Base-by-base conservation (phyloP, 2,113 vertebrate genomes). In the Neolamprologus variostigma region DNA sequence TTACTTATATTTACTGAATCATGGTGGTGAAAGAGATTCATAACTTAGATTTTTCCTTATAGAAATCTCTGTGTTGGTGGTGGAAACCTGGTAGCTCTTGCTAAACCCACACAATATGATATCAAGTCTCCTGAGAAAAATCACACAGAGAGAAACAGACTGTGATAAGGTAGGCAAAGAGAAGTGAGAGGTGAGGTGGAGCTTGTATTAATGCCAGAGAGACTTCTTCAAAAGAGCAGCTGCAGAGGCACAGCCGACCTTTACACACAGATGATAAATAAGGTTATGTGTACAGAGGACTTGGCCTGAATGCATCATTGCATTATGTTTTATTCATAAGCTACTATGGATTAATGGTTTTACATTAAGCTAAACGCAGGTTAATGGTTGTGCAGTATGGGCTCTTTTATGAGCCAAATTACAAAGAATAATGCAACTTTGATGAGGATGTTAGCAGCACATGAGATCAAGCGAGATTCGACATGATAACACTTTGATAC, bases 241-340 rank as follows among this genome's bases (percentile, higher is more conserved):
- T 11, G 55, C 87, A 83, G 83, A 71, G 23, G 23, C 55, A 55
- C 51, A 10, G 42, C 79, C 90, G 87, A 91, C 90, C 88, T 90
- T 90, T 89, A 66, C 23, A 84, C 66, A 81, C 73, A 82, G 40
- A 90, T 21, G 21, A 89, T 82, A 81, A 85, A 91, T 86, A 85
- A 80, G 86, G 71, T 71, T 86, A 63, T 63, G 19, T 31, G 61
- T n/a, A 78, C 82, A 89, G 87, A 89, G 23, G 80, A 84, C 83
- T 83, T 80, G 76, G 61, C 86, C 82, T 87, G 79, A 93, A 91
- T 79, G 86, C 86, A 87, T 88, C 86, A 76, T 9, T 87, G 83
- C 42, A 50, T 90, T 33, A 87, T 93, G 73, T 91, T 88, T 90
- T 92, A 93, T 93, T 92, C 80, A 93, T 87, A 80, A 81, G 80